Conservation (phyloP, 2,113 vertebrate genomes). For the Puffinus mauretanicus region DNA sequence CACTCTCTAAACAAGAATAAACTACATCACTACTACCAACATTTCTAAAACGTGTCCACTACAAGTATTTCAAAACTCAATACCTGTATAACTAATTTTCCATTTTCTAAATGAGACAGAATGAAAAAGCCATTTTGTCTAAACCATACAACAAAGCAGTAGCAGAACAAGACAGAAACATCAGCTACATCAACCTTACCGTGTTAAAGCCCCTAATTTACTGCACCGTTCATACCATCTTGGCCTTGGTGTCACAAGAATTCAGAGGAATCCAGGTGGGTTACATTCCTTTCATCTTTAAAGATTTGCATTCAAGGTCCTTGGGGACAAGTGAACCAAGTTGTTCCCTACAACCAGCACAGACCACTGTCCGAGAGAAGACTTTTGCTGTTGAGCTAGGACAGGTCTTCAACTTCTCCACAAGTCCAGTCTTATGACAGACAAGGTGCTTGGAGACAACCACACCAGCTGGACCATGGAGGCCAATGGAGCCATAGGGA, state of each 20-base stretch:
- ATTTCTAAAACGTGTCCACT: background rate
- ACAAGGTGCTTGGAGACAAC: background rate
- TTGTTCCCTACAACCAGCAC: background rate
- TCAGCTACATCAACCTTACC: background rate
- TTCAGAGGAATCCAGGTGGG: background rate
- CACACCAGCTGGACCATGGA: background rate
- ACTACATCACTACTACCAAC: background rate
- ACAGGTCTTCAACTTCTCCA: background rate
- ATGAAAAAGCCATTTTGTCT: background rate
- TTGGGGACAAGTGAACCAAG: background rate
- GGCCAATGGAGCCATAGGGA: background rate
- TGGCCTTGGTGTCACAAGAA: background rate
- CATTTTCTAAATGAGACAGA: background rate
- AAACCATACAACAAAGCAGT: background rate
- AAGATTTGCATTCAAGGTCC: background rate
- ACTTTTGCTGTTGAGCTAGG: background rate
- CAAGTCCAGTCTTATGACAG: no score
- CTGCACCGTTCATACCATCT: background rate
- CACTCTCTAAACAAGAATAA: background rate
- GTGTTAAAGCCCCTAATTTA: background rate
- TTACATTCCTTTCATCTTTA: background rate
- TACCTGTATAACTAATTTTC: background rate
- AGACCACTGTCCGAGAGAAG: background rate
- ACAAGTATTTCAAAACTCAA: background rate
- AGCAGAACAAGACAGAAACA: background rate